phyloP scores from a whole-genome alignment of 2,888 invertebrate genomes.

The Macaria liturata region DNA sequence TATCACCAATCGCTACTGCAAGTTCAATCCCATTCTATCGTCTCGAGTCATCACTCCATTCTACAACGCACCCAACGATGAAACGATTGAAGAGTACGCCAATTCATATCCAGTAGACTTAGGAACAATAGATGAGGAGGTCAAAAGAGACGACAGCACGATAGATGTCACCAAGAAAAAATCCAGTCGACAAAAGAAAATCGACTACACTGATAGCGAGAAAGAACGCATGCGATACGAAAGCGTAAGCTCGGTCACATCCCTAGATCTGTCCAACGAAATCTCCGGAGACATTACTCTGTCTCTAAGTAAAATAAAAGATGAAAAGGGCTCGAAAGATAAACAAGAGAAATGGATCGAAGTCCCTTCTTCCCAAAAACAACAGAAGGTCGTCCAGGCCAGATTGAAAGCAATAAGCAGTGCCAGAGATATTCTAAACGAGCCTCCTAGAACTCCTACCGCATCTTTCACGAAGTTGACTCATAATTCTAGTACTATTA shows the following conservation, averaged over 20 bases:
- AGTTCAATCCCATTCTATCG: conserved; percentile 83
- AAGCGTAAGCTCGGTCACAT: conserved; percentile 69
- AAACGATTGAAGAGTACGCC: conserved; percentile 70
- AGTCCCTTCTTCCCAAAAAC: conserved; percentile 70
- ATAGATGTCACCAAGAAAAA: conserved; percentile 64
- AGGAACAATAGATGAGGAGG: conserved; percentile 75
- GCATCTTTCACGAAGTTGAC: conserved; percentile 68
- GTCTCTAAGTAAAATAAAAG: conserved; percentile 64
- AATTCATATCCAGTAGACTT: conserved; percentile 71
- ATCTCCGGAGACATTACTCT: conserved; percentile 67
- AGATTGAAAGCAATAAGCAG: conserved; percentile 69
- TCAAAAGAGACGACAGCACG: conserved; percentile 71
- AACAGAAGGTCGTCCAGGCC: conserved; percentile 76
- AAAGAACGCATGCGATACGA: conserved; percentile 70
- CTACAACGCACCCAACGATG: conserved; percentile 84
- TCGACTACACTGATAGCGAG: conserved; percentile 74
- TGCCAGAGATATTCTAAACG: conserved; percentile 69
- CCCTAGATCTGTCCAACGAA: conserved; percentile 68
- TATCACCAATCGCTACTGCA: conserved; percentile 86
- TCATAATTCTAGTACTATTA: conserved; percentile 59
- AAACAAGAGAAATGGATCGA: conserved; percentile 75
- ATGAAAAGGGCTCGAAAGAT: conserved; percentile 52
- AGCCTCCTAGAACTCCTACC: conserved; percentile 52
- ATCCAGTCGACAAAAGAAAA: conserved; percentile 72
- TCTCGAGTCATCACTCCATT: conserved; percentile 88